Conservation (phyloP, 2,113 vertebrate species). For the Chlorodrepanis virens region DNA sequence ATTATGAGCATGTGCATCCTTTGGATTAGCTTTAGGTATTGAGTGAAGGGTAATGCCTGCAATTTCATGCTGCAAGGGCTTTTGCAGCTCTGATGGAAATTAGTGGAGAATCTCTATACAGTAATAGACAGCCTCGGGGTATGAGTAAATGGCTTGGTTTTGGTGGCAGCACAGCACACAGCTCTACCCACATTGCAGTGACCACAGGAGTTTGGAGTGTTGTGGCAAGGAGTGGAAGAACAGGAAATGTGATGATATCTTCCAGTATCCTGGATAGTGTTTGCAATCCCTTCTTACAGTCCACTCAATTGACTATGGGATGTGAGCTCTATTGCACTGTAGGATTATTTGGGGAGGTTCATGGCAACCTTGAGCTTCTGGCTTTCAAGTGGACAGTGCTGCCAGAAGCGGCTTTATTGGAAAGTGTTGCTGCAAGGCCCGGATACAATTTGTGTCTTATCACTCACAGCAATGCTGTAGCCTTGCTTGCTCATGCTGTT, state of each 20-base stretch:
- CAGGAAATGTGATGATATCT: not conserved
- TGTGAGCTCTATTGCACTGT: not conserved
- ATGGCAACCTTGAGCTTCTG: not conserved
- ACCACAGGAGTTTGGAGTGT: not conserved
- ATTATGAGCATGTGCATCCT: not conserved
- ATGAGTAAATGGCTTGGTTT: not conserved
- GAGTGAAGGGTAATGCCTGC: not conserved
- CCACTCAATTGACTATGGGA: fast-evolving
- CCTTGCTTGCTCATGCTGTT: not conserved
- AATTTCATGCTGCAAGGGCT: not conserved
- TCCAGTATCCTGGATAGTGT: not conserved
- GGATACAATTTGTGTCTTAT: not conserved
- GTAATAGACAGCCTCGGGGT: not conserved
- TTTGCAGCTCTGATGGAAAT: not conserved
- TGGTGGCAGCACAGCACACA: not conserved
- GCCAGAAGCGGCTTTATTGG: not conserved
- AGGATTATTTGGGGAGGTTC: not conserved
- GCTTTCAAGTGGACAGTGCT: not conserved
- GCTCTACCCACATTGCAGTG: not conserved
- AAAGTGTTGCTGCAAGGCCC: not conserved
- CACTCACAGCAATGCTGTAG: not conserved
- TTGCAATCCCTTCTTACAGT: not conserved
- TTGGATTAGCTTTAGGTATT: not conserved
- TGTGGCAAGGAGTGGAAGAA: not conserved
- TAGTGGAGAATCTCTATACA: not conserved